Base-by-base conservation (phyloP, 1,140 invertebrate genomes). In the Rhizoglyphus robini region DNA sequence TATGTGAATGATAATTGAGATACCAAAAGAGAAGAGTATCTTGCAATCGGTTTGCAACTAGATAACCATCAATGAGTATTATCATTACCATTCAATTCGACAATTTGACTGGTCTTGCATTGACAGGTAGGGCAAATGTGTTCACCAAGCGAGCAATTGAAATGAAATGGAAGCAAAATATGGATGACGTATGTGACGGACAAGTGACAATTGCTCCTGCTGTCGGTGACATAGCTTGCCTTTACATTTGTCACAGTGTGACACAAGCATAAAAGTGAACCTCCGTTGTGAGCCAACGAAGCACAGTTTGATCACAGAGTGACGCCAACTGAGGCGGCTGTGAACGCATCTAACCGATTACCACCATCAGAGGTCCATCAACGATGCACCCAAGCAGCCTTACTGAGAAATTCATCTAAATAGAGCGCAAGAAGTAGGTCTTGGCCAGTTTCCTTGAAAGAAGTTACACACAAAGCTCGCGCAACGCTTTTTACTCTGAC, bases 341-440 rank as follows among this genome's bases (percentile, higher is more conserved):
- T 5, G 51, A 8, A 11, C 23, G n/a, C 51, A 20, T 32, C 23
- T 8, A 25, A 54, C 51, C 31, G 51, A 54, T n/a, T 8, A 32
- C 51, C 31, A 15, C 15, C 51, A 27, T n/a, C n/a, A n/a, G n/a
- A n/a, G n/a, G n/a, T 25, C 51, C 5, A 32, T 32, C 31, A 32
- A 25, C 31, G 51, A 25, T 32, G 51, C 8, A 25, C 8, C 41
- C 15, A 15, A 15, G 41, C 15, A 46, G 23, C 41, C 15, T 46
- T 23, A 20, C 20, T 27, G 51, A 54, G 51, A 54, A 54, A 27
- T 5, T 11, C 23, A 54, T 32, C 31, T 54, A 25, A 54, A 27
- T 54, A 23, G 51, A 54, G 51, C 51, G 51, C 51, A 54, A 54
- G 51, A 54, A 54, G 51, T 54, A 54, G 51, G 51, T 54, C 51